Evolutionary conservation across 2,888 invertebrate species (phyloP).

Genomic region (Lottia gigantea): DNA sequence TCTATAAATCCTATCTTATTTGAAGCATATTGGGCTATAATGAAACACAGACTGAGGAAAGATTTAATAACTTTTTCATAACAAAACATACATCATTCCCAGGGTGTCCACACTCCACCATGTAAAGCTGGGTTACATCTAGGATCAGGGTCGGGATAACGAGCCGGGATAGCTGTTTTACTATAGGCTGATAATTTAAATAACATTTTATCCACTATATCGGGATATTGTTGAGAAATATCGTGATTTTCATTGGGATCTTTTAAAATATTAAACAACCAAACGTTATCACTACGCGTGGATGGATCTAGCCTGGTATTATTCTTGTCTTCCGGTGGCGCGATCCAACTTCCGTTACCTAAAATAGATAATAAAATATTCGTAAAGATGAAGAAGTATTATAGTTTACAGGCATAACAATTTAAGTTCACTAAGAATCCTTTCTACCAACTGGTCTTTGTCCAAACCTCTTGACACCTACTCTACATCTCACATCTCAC

Average conservation of each 20-base stretch:
- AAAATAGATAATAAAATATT: neutral
- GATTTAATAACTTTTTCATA: constrained; percentile 1
- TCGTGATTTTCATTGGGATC: constrained; percentile 61
- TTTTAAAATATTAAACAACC: constrained; percentile 61
- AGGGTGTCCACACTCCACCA: constrained; percentile 64
- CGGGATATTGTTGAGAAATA: constrained; percentile 44
- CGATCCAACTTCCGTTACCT: constrained; percentile 17
- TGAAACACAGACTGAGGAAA: neutral
- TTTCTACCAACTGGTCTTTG: too few relatives aligned
- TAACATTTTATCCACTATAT: constrained; percentile 49
- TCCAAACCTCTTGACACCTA: too few relatives aligned
- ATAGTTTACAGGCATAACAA: too few relatives aligned
- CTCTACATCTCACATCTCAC: too few relatives aligned
- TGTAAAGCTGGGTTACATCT: constrained; percentile 50
- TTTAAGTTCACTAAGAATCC: too few relatives aligned
- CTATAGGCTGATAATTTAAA: constrained; percentile 48
- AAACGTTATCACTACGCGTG: constrained; percentile 49
- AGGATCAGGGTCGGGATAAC: constrained; percentile 55
- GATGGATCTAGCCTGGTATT: neutral
- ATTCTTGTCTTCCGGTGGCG: neutral
- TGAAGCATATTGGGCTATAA: too few relatives aligned
- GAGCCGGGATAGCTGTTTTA: constrained; percentile 56
- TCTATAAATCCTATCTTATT: too few relatives aligned
- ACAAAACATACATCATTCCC: constrained; percentile 37
- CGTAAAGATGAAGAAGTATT: too few relatives aligned